Conservation (phyloP, 2,888 invertebrate genomes). For the Alentia gelatinosa region DNA sequence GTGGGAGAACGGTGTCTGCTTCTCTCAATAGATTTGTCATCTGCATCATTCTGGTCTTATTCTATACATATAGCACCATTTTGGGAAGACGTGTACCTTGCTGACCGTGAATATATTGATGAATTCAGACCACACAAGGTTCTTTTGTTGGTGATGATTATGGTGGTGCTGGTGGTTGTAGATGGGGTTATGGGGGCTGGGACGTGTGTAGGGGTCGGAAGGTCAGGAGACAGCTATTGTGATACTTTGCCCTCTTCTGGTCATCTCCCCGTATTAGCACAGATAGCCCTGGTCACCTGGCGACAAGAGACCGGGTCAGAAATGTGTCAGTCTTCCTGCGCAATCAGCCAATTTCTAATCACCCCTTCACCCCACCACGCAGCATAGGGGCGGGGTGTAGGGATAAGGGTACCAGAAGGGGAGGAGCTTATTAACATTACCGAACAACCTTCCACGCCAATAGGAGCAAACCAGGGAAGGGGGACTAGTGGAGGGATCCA, state of each 20-base stretch:
- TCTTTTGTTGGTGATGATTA: no score
- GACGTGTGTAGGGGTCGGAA: slow-evolving; percentile 23
- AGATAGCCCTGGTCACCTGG: background rate
- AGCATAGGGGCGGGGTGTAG: background rate
- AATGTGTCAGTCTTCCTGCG: background rate
- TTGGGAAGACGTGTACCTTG: background rate
- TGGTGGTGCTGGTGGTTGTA: no score
- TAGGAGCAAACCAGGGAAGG: background rate
- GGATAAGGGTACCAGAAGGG: background rate
- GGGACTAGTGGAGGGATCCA: background rate
- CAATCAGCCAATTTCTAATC: slow-evolving; percentile 33
- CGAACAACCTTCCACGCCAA: background rate
- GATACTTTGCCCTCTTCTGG: background rate
- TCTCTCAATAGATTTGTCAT: background rate
- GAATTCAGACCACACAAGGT: slow-evolving; percentile 23
- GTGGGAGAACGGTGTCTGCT: background rate
- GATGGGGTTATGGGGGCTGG: background rate
- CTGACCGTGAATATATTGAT: background rate
- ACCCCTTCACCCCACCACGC: background rate
- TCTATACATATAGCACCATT: no score
- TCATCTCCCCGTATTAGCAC: background rate
- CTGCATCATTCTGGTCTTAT: no score
- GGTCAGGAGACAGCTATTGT: slow-evolving; percentile 9
- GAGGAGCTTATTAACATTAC: background rate
- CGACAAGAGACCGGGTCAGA: background rate